Evolutionary conservation across 2,113 vertebrate genomes (phyloP).

Genomic region (Caranx ignobilis): DNA sequence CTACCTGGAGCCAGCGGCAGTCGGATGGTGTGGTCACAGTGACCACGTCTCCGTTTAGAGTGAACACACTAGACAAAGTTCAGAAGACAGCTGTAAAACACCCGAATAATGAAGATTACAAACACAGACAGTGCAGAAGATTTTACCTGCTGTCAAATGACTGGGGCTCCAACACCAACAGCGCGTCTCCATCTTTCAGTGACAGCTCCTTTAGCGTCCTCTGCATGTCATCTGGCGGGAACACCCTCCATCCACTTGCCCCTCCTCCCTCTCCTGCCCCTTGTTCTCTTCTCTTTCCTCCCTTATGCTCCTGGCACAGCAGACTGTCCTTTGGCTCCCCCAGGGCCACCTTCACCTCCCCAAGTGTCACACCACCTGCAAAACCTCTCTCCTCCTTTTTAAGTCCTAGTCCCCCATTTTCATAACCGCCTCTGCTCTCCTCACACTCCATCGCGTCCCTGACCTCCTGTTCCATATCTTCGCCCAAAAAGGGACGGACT

Average conservation of each 20-base stretch:
- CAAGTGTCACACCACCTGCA: slow-evolving; percentile 75
- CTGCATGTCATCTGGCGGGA: slow-evolving; percentile 84
- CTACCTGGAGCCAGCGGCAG: slow-evolving; percentile 91
- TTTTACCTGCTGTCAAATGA: slow-evolving; percentile 86
- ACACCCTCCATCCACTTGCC: slow-evolving; percentile 87
- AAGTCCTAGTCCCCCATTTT: slow-evolving; percentile 68
- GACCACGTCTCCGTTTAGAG: slow-evolving; percentile 78
- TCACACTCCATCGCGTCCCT: slow-evolving; percentile 7
- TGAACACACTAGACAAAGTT: slow-evolving; percentile 76
- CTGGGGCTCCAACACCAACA: slow-evolving; percentile 87
- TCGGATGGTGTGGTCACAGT: slow-evolving; percentile 86
- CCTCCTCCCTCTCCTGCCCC: slow-evolving; percentile 75
- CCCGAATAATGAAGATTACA: neutral
- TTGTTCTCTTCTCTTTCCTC: slow-evolving; percentile 32
- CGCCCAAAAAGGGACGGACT: slow-evolving; percentile 79
- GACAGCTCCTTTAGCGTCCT: slow-evolving; percentile 88
- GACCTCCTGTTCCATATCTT: slow-evolving; percentile 57
- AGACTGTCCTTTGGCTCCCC: slow-evolving; percentile 80
- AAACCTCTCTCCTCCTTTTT: slow-evolving; percentile 76
- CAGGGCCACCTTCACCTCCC: slow-evolving; percentile 73
- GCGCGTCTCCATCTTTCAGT: slow-evolving; percentile 87
- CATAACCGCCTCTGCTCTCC: slow-evolving; percentile 18
- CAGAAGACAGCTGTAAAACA: neutral
- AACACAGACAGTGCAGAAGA: neutral
- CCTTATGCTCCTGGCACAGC: slow-evolving; percentile 81